Evolutionary conservation across 2,888 invertebrate species (phyloP).

Genomic region (Tortrix viridana): DNA sequence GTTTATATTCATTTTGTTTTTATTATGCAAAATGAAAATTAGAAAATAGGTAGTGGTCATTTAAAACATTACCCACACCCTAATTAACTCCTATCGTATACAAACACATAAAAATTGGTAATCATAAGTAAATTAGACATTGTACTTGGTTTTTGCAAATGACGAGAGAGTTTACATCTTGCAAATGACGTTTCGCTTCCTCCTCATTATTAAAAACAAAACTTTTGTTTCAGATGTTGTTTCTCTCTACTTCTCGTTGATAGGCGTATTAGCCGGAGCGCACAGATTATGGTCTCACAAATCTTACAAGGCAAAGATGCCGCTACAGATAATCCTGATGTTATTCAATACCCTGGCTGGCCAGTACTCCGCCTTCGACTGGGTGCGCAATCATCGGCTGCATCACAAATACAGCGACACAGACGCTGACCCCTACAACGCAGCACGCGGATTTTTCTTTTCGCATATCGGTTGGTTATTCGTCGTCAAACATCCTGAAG

Average conservation of each 20-base stretch:
- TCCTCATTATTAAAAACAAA: background rate
- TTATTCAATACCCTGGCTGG: conserved; percentile 1
- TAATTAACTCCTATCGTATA: too few species aligned
- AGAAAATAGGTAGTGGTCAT: too few species aligned
- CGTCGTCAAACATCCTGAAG: conserved; percentile 88
- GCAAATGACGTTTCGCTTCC: background rate
- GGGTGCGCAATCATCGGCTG: conserved; percentile 50
- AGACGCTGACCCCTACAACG: conserved; percentile 66
- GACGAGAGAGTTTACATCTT: background rate
- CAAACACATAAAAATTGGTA: too few species aligned
- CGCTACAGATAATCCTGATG: conserved; percentile 21
- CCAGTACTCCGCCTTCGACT: conserved; percentile 11
- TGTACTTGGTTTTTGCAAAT: background rate
- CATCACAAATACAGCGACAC: conserved; percentile 90
- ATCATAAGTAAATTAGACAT: too few species aligned
- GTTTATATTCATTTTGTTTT: too few species aligned
- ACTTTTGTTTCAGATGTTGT: background rate
- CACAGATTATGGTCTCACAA: conserved; percentile 18
- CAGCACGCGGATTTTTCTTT: conserved; percentile 90
- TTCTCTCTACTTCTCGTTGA: background rate
- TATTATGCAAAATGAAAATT: too few species aligned
- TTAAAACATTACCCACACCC: too few species aligned
- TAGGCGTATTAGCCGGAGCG: conserved; percentile 13
- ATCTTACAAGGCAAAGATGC: conserved; percentile 13
- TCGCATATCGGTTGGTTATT: conserved; percentile 92